phyloP scores from a whole-genome alignment of 2,113 vertebrate genomes.

The Myodes glareolus region DNA sequence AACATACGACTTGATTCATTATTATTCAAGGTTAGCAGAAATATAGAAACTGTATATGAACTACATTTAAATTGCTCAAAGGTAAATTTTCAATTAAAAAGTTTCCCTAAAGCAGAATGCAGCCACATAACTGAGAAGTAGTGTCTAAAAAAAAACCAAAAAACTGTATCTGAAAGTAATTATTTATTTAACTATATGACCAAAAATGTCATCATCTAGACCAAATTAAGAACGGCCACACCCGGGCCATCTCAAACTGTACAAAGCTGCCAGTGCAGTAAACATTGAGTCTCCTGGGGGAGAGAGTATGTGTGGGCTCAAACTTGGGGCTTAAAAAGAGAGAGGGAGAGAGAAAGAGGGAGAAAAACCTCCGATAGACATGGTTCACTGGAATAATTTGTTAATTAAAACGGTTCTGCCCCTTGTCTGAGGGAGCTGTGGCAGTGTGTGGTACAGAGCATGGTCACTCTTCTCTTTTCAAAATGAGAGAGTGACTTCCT shows the following conservation, averaged over 20 bases:
- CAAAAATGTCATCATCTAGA: constrained; percentile 2
- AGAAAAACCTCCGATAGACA: constrained; percentile 51
- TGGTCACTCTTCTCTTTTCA: constrained; percentile 69
- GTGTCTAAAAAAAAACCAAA: no score
- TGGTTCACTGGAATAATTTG: constrained; percentile 50
- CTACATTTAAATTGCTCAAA: constrained; percentile 35
- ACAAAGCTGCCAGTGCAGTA: background rate
- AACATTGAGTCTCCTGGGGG: constrained; percentile 5
- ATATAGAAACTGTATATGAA: constrained; percentile 11
- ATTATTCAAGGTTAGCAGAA: constrained; percentile 28
- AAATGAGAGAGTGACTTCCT: constrained; percentile 70
- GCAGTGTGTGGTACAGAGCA: constrained; percentile 41
- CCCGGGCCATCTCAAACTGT: constrained; percentile 15
- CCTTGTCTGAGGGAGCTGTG: constrained; percentile 64
- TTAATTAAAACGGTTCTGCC: constrained; percentile 71
- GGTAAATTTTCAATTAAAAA: constrained; percentile 20
- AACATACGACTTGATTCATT: background rate
- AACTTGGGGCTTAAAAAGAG: constrained; percentile 1
- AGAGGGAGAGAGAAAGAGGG: background rate
- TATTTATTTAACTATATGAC: constrained; percentile 15
- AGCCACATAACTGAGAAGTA: background rate
- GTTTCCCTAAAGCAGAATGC: background rate
- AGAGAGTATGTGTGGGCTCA: constrained; percentile 67
- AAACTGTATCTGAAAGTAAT: constrained; percentile 6
- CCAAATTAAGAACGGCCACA: background rate